Conservation (phyloP, 2,113 vertebrate genomes). For the Urocynchramus pylzowi region DNA sequence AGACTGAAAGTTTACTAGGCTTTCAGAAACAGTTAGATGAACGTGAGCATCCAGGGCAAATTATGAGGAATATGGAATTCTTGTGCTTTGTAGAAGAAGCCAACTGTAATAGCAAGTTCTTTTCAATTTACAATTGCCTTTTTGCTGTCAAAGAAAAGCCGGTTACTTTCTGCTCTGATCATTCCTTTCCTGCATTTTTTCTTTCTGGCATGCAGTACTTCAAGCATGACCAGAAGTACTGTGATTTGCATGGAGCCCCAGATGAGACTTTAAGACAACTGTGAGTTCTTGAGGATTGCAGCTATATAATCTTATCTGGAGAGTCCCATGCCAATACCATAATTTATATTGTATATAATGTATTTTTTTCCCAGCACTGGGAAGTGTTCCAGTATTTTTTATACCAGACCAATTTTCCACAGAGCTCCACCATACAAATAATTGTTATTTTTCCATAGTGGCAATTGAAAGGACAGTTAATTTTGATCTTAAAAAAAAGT, state of each 20-base stretch:
- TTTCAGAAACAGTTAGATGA: conserved; percentile 11
- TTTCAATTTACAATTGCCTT: conserved; percentile 23
- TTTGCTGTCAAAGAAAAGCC: conserved; percentile 12
- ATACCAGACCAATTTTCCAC: neutral
- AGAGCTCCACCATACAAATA: neutral
- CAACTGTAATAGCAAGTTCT: neutral
- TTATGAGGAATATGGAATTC: neutral
- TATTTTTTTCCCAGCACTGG: neutral
- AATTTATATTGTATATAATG: neutral
- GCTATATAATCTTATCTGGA: neutral
- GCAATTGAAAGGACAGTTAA: neutral
- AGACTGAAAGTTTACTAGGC: conserved; percentile 1
- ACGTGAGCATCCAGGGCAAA: neutral
- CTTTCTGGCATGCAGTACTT: neutral
- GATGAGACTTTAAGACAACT: neutral
- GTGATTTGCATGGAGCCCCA: neutral
- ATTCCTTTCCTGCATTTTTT: neutral
- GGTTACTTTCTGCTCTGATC: conserved; percentile 9
- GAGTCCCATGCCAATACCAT: neutral
- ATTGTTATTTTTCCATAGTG: neutral
- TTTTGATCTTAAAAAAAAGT: neutral
- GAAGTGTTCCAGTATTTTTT: neutral
- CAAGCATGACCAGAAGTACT: neutral
- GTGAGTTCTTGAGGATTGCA: neutral
- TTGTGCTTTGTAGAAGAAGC: conserved; percentile 24